Evolutionary conservation across 2,113 vertebrate genomes (phyloP).

Genomic region (Rhinolophus sinicus): DNA sequence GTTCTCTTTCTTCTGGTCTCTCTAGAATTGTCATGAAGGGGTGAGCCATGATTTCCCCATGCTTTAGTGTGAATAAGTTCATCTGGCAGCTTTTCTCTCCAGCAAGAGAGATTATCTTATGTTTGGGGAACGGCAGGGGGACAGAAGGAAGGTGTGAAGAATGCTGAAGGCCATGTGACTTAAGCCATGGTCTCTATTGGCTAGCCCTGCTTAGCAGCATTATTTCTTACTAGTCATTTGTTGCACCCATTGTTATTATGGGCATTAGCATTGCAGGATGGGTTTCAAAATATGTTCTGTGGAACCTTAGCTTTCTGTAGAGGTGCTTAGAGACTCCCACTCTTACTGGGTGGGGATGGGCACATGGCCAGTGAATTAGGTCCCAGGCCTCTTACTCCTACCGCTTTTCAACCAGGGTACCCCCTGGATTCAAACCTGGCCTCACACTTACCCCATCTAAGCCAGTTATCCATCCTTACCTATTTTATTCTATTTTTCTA

Average conservation of each 20-base stretch:
- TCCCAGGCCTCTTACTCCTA: neutral
- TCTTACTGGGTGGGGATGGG: neutral
- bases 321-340: neutral
- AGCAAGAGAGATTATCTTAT: neutral
- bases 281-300: neutral
- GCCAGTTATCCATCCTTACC: neutral
- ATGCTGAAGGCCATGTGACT: neutral
- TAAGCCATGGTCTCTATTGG: neutral
- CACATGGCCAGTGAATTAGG: neutral
- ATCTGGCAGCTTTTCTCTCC: neutral
- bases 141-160: neutral
- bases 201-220: neutral
- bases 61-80: neutral
- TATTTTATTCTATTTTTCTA: neutral
- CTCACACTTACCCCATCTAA: neutral
- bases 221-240: neutral
- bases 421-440: neutral
- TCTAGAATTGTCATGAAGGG: neutral
- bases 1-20: neutral
- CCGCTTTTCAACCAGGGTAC: neutral
- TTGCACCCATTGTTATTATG: neutral
- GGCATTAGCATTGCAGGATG: fast-evolving
- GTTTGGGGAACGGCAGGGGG: neutral
- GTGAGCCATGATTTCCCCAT: neutral
- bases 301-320: neutral